Conservation (phyloP, 2,797 vertebrate genomes). For the Thamnophis elegans region DNA sequence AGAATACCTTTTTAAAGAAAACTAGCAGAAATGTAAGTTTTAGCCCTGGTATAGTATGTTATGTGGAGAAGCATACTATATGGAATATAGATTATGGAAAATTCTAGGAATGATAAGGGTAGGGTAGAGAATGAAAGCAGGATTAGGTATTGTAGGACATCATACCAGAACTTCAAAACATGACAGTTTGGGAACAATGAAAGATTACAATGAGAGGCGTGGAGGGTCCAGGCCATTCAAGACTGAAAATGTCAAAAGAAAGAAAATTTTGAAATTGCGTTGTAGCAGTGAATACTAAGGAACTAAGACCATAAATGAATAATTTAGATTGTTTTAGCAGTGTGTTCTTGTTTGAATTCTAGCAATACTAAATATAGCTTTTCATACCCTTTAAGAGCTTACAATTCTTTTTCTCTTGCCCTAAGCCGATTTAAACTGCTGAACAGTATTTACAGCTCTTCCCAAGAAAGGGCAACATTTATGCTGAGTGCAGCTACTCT, state of each 20-base stretch:
- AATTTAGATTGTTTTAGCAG: background rate
- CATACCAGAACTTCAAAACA: background rate
- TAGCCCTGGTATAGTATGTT: background rate
- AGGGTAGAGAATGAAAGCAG: background rate
- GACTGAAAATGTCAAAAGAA: background rate
- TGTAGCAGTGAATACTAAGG: slow-evolving; percentile 24
- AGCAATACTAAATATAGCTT: slow-evolving; percentile 48
- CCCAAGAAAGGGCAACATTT: slow-evolving; percentile 6
- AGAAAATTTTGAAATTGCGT: background rate
- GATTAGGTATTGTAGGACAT: background rate
- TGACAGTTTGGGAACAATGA: background rate
- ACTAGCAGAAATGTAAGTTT: background rate
- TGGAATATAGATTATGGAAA: background rate
- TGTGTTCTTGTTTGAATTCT: slow-evolving; percentile 52
- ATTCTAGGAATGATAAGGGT: background rate
- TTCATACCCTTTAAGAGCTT: background rate
- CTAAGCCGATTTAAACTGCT: slow-evolving; percentile 10
- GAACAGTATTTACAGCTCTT: slow-evolving; percentile 27
- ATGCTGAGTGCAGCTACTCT: background rate
- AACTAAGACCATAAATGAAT: background rate
- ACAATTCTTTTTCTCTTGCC: slow-evolving; percentile 28
- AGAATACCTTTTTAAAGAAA: background rate
- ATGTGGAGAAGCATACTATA: background rate
- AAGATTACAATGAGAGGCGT: background rate
- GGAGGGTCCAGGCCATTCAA: background rate